Conservation (phyloP, 2,888 invertebrate genomes). For the Microdon myrmicae region DNA sequence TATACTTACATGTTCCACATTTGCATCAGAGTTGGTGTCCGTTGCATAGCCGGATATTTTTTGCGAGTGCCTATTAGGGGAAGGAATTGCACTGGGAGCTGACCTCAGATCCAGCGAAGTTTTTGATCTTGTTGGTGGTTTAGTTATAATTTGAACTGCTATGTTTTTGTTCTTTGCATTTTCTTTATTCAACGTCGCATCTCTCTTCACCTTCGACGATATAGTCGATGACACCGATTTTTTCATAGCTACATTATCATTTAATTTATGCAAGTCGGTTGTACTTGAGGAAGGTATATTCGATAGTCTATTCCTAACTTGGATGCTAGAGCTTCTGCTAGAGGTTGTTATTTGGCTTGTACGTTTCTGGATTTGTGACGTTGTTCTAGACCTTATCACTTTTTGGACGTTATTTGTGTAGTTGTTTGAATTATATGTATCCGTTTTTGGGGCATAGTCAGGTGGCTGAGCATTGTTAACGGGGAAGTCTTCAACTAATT, state of each 20-base stretch:
- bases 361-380: slow-evolving; percentile 61
- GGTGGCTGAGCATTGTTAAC: slow-evolving; percentile 61
- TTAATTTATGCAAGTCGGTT: slow-evolving; percentile 66
- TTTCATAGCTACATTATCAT: slow-evolving; percentile 63
- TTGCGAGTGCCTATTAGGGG: slow-evolving; percentile 46
- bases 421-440: slow-evolving; percentile 51
- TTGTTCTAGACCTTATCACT: slow-evolving; percentile 59
- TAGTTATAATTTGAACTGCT: slow-evolving; percentile 65
- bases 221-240: slow-evolving; percentile 61
- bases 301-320: slow-evolving; percentile 59
- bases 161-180: slow-evolving; percentile 63
- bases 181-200: slow-evolving; percentile 61
- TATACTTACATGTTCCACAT: slow-evolving; percentile 54
- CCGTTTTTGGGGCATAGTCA: slow-evolving; percentile 55
- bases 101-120: slow-evolving; percentile 65
- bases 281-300: slow-evolving; percentile 65
- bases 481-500: slow-evolving; percentile 66
- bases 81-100: slow-evolving; percentile 35
- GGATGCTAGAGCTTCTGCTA: slow-evolving; percentile 53
- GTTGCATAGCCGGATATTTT: slow-evolving; percentile 57
- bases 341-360: slow-evolving; percentile 56
- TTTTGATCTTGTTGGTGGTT: slow-evolving; percentile 64
- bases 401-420: slow-evolving; percentile 56
- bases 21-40: slow-evolving; percentile 48
- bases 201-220: slow-evolving; percentile 47